Evolutionary conservation across 2,113 vertebrate species (phyloP).

Genomic region (Arothron firmamentum): DNA sequence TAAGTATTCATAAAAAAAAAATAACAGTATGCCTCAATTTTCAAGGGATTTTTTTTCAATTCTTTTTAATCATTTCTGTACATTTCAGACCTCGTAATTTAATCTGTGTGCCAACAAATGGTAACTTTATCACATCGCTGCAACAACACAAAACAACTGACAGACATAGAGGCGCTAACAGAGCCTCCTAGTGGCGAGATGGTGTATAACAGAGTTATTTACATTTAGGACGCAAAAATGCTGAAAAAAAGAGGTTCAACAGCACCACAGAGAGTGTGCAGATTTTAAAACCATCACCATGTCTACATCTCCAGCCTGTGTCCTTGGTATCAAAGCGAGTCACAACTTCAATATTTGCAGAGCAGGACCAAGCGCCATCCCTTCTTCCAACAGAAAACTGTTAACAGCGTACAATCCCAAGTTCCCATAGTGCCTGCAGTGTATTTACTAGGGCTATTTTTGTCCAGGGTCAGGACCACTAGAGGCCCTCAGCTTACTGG

Average conservation of each 20-base stretch:
- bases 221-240: background rate
- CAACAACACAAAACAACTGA: background rate
- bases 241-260: background rate
- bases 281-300: background rate
- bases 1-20: background rate
- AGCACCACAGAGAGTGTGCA: background rate
- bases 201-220: background rate
- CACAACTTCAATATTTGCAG: slow-evolving; percentile 28
- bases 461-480: slow-evolving; percentile 54
- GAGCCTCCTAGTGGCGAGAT: slow-evolving; percentile 7
- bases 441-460: slow-evolving; percentile 72
- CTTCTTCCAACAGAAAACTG: slow-evolving; percentile 71
- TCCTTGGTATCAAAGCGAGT: slow-evolving; percentile 28
- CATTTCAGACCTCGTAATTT: background rate
- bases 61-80: background rate
- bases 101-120: too few species aligned
- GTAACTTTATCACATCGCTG: too few species aligned
- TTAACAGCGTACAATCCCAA: slow-evolving; percentile 51
- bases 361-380: slow-evolving; percentile 53
- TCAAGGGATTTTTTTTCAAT: background rate
- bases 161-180: too few species aligned
- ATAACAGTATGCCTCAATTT: background rate
- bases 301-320: background rate
- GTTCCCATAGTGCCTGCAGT: slow-evolving; percentile 63
- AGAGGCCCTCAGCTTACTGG: slow-evolving; percentile 50